Base-by-base conservation (phyloP, 2,797 vertebrate species). In the Chlorospingus flavigularis region DNA sequence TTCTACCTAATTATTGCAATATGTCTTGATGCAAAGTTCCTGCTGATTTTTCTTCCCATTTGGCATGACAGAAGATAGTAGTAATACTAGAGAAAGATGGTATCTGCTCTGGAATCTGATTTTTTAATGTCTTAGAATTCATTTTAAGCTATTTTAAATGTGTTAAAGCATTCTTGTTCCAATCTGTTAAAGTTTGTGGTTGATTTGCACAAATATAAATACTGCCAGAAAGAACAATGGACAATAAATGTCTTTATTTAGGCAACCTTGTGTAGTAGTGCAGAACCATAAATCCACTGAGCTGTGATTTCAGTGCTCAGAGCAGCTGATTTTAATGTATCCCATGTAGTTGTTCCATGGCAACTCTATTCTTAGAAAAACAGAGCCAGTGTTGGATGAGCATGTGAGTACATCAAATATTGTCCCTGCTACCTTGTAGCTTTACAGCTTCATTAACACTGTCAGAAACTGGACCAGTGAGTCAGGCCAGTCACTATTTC, bases 311-410 rank as follows among this genome's bases (percentile, higher is more conserved):
- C 79, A 42, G 79, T 30, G 86, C 90, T 65, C 45, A 48, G 70
- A 15, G 8, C 77, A 57, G 57, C 68, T 65, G 65, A n/a, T 92
- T 54, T 70, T 73, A 58, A 72, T 67, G 45, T 70, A 43, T 63
- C 13, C 8, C 42, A n/a, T 60, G 57, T 39, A 39, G 62, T 45
- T 48, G 47, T 77, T 88, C 6, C 88, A 60, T 79, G 92, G 86
- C 76, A 94, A 65, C 82, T 95, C 87, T 66, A 47, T 60, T 83
- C 74, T 79, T 85, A 53, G 86, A 33, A 90, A 93, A 94, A 84
- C 76, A 94, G 35, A 85, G 40, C 24, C 80, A 50, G 31, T n/a
- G 70, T 19, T 84, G 76, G 86, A n/a, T 92, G 88, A 94, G 58
- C 50, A 4, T 28, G 68, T 90, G 75, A 68, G 90, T 51, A 94